A percentile compares a stretch with the other conserved stretches of the same genome.
phyloP scores from a whole-genome alignment of 1,140 invertebrate species.

The Trichonephila clavipes region DNA sequence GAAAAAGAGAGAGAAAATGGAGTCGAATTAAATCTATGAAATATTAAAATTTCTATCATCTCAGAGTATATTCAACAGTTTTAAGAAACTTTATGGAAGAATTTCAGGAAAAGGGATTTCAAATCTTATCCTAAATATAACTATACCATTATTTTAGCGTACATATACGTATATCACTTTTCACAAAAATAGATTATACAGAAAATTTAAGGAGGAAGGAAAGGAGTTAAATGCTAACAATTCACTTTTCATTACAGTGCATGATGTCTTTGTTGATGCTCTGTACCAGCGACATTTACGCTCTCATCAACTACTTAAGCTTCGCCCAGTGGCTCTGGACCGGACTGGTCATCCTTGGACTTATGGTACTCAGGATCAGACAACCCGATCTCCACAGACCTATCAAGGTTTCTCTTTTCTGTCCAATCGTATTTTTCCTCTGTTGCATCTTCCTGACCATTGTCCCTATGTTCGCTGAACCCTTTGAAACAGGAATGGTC shows the following conservation, averaged over 20 bases:
- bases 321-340: conserved; percentile 90
- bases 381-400: conserved; percentile 89
- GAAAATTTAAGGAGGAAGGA: no score
- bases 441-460: conserved; percentile 83
- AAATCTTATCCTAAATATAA: no score
- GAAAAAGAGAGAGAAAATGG: no score
- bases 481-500: conserved; percentile 80
- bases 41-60: no score
- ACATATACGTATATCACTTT: no score
- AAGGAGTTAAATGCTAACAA: no score
- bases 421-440: conserved; percentile 83
- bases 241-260: conserved; percentile 82
- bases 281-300: conserved; percentile 86
- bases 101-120: no score
- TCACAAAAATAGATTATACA: no score
- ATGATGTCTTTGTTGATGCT: conserved; percentile 87
- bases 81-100: no score
- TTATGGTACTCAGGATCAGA: conserved; percentile 88
- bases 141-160: no score
- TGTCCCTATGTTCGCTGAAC: conserved; percentile 82
- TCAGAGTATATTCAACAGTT: no score
- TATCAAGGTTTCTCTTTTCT: conserved; percentile 85
- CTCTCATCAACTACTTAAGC: conserved; percentile 89
- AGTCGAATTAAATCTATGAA: no score
- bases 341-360: conserved; percentile 87